These are phyloP conservation scores for Paracentrotus lividus DNA, from an alignment of 53 echinoderm and acorn worm genomes.

Conservation along the genomic window DNA sequence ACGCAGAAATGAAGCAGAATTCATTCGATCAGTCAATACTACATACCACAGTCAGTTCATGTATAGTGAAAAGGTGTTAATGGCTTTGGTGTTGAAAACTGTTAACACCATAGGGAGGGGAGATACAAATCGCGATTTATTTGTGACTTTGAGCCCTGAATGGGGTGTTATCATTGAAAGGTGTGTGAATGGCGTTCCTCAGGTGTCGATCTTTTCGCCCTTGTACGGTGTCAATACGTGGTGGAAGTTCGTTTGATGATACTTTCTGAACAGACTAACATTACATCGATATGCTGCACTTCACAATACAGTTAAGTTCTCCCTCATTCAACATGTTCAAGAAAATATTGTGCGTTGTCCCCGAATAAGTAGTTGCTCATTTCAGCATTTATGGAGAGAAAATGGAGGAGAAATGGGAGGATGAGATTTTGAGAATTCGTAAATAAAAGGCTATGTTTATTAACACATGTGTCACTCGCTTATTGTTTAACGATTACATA, in stretches of 20 bases:
- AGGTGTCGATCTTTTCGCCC: slow-evolving; percentile 20
- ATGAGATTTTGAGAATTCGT: neutral
- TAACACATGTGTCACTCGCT: no score
- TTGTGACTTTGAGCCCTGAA: neutral
- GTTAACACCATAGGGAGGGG: neutral
- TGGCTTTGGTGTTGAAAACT: neutral
- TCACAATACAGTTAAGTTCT: neutral
- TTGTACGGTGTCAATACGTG: neutral
- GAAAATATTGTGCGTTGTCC: no score
- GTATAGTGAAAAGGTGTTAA: neutral
- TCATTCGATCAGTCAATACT: no score
- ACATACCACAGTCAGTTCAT: no score
- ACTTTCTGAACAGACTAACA: neutral
- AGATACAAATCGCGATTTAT: neutral
- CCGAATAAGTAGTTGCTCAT: no score
- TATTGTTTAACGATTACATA: no score
- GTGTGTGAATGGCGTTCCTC: no score
- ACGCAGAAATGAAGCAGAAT: no score
- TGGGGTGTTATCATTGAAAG: neutral
- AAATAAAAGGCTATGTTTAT: neutral
- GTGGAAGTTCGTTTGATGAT: neutral
- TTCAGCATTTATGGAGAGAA: neutral
- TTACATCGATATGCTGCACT: neutral
- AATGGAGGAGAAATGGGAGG: neutral
- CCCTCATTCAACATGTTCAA: neutral